Conservation (phyloP, 2,888 invertebrate genomes). For the Netelia inedita region DNA sequence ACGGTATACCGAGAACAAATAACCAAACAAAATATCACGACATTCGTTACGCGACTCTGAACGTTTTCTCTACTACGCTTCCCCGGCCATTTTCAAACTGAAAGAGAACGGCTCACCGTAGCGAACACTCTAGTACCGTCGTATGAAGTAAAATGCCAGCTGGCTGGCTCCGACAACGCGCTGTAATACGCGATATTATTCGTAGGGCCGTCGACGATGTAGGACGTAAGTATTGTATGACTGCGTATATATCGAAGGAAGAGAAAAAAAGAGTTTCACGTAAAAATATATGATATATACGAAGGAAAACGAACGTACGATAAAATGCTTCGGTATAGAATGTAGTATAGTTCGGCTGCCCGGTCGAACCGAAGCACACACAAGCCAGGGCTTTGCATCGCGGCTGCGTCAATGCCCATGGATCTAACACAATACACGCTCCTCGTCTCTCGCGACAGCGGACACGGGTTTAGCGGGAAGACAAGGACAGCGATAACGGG, state of each 20-base stretch:
- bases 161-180: background rate
- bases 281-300: slow-evolving; percentile 25
- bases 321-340: slow-evolving; percentile 61
- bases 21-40: background rate
- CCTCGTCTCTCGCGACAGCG: slow-evolving; percentile 21
- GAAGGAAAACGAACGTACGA: slow-evolving; percentile 59
- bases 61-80: background rate
- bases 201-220: background rate
- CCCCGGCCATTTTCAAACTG: slow-evolving; percentile 9
- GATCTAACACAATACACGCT: slow-evolving; percentile 61
- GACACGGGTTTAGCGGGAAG: slow-evolving; percentile 31
- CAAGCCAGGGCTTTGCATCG: slow-evolving; percentile 48
- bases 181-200: background rate
- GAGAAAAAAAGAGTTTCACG: slow-evolving; percentile 7
- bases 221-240: background rate
- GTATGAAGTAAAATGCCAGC: slow-evolving; percentile 9
- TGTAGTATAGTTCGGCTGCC: slow-evolving; percentile 46
- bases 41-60: background rate
- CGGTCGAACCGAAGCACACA: slow-evolving; percentile 45
- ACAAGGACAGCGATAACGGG: slow-evolving; percentile 20
- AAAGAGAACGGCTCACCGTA: background rate
- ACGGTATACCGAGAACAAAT: background rate
- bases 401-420: slow-evolving; percentile 70
- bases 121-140: background rate
- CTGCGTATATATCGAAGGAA: background rate